Evolutionary conservation across 2,113 vertebrate genomes (phyloP), one percentile per base, ranked within the genome.

Genomic region (Corythornis madagascariensis): DNA sequence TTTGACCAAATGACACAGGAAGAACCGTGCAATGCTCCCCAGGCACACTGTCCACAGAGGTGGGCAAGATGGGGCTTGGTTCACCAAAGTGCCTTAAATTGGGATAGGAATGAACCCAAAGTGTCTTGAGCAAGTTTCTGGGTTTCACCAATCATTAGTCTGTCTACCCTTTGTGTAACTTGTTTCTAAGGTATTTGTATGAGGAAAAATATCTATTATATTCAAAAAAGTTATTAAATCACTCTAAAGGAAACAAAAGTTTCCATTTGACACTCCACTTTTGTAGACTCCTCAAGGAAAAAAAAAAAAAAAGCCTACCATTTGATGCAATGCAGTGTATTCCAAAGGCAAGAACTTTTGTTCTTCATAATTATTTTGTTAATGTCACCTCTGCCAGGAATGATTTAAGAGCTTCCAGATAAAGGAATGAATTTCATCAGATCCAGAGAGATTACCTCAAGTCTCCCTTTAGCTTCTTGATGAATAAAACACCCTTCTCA

Each of bases 351-450:
- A 94, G 92, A 95, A 83, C 83, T 93, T 93, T 56, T 71, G 88
- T 88, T 94, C 93, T 88, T 80, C 47, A 64, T 79, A 64, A 93
- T 90, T 94, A 88, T 83, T 94, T 94, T 91, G 94, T 86, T 93
- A 95, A 94, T 86, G 79, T 88, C 83, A 93, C 86, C 82, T 90
- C 90, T 93, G 72, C 69, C 79, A 93, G 64, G 76, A 66, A 93
- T 95, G 92, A 96, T 95, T 94, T 95, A 95, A 91, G 92, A 94
- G 83, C 70, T 95, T 92, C 40, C 43, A 88, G 85, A 94, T 95
- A 94, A 91, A 90, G 38, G 76, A 83, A 71, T 71, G 12, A 91
- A 95, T 92, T 96, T 94, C 67, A 83, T 94, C 85, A 83, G 67
- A 87, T 57, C 42, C n/a, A 87, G 45, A 88, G 52, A 85, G 60